These are phyloP conservation scores for Tympanuchus pallidicinctus DNA, from an alignment of 2,113 vertebrate genomes.

Conservation along the genomic window DNA sequence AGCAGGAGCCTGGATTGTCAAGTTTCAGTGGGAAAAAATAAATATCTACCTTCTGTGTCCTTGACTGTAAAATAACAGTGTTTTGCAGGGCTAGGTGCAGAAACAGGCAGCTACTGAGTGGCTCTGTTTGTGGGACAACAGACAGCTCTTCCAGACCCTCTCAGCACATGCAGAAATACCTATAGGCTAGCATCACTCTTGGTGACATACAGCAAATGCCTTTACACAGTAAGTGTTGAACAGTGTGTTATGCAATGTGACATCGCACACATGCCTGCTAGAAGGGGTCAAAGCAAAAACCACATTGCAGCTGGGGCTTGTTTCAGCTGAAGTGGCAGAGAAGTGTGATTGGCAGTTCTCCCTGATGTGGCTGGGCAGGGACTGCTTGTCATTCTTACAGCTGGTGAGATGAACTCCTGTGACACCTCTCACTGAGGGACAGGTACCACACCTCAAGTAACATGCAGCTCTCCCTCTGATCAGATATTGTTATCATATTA, in stretches of 20 bases:
- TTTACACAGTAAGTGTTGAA: not conserved
- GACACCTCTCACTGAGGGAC: not conserved
- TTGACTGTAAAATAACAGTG: not conserved
- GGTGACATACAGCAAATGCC: not conserved
- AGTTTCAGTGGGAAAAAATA: not conserved
- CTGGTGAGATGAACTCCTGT: not conserved
- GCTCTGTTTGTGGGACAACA: not conserved
- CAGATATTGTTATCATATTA: not conserved
- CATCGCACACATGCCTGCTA: not conserved
- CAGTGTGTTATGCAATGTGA: not conserved
- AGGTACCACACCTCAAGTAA: not conserved
- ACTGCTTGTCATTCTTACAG: not conserved
- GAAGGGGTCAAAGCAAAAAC: not conserved
- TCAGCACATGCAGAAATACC: not conserved
- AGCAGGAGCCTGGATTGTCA: not conserved
- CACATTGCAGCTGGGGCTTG: not conserved
- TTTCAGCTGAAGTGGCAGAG: not conserved
- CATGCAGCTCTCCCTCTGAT: rapidly evolving
- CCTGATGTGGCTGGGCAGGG: not conserved
- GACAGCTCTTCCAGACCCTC: not conserved
- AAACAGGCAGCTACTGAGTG: not conserved
- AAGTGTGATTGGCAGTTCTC: not conserved
- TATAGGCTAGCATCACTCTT: not conserved
- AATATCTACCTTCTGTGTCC: not conserved
- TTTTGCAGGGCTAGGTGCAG: not conserved